Conservation (phyloP, 1,140 invertebrate species). For the Mercenaria mercenaria region DNA sequence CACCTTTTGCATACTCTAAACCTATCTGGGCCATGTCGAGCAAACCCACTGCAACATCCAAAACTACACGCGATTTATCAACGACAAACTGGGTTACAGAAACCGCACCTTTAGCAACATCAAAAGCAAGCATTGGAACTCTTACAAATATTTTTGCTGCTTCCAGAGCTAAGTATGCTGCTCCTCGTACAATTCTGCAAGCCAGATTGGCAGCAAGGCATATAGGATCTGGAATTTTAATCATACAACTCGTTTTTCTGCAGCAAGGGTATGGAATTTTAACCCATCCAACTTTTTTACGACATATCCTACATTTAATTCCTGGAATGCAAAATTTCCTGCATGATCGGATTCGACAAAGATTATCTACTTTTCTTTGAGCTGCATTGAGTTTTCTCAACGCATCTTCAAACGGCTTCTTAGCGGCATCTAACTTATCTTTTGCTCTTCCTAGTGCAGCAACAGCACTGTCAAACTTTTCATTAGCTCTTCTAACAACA, state of each 20-base stretch:
- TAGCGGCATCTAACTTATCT: constrained; percentile 55
- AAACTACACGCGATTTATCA: constrained; percentile 64
- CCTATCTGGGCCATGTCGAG: constrained; percentile 21
- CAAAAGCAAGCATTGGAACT: constrained; percentile 58
- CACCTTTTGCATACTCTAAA: constrained; percentile 36
- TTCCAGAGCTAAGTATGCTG: constrained; percentile 62
- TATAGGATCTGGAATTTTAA: constrained; percentile 50
- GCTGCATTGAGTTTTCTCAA: constrained; percentile 43
- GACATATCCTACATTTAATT: constrained; percentile 24
- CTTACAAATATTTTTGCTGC: constrained; percentile 61
- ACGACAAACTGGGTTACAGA: constrained; percentile 56
- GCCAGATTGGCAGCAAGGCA: constrained; percentile 51
- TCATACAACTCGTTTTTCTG: constrained; percentile 63
- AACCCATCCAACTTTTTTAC: neutral
- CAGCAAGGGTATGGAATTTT: constrained; percentile 52
- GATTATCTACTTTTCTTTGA: constrained; percentile 58
- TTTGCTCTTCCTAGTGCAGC: constrained; percentile 40
- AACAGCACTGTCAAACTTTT: constrained; percentile 60
- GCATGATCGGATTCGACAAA: constrained; percentile 59
- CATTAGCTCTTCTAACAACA: constrained; percentile 15
- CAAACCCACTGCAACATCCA: constrained; percentile 29
- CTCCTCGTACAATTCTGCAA: constrained; percentile 35
- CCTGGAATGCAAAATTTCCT: constrained; percentile 61
- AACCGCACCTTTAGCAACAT: constrained; percentile 54
- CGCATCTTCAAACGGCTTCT: constrained; percentile 48